Evolutionary conservation across 2,888 invertebrate genomes (phyloP).

Genomic region (Argyra leucocephala): DNA sequence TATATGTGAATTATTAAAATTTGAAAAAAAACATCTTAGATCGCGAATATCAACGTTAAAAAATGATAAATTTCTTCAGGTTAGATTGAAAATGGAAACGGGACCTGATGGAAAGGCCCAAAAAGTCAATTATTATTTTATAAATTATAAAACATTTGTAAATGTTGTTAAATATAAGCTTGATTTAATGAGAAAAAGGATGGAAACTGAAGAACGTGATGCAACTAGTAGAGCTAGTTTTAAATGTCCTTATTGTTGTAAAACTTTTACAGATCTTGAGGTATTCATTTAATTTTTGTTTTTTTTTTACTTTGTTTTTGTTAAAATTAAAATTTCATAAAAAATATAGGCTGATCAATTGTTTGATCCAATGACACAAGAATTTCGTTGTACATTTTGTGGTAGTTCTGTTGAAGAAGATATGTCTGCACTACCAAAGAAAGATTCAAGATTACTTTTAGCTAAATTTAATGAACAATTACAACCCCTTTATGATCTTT

Average conservation of each 20-base stretch:
- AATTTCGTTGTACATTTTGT: constrained; percentile 86
- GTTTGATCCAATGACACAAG: constrained; percentile 72
- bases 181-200: constrained; percentile 87
- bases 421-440: constrained; percentile 82
- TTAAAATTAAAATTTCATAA: neutral
- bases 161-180: constrained; percentile 96
- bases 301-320: constrained; percentile 11
- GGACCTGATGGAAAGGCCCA: constrained; percentile 87
- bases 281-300: constrained; percentile 41
- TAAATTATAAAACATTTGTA: constrained; percentile 93
- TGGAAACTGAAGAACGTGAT: constrained; percentile 92
- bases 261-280: constrained; percentile 92
- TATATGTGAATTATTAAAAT: constrained; percentile 80
- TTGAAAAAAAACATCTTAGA: constrained; percentile 87
- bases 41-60: constrained; percentile 76
- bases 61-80: constrained; percentile 89
- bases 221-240: constrained; percentile 92
- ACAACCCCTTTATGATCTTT: constrained; percentile 79
- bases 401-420: constrained; percentile 86
- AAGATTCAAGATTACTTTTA: constrained; percentile 80
- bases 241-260: constrained; percentile 80
- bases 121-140: constrained; percentile 94
- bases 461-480: constrained; percentile 92
- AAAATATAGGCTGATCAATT: constrained; percentile 67
- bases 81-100: constrained; percentile 88